Evolutionary conservation across 2,888 invertebrate genomes (phyloP), one percentile per base, ranked within the genome.

Genomic region (Thecocarcelia acutangulata): DNA sequence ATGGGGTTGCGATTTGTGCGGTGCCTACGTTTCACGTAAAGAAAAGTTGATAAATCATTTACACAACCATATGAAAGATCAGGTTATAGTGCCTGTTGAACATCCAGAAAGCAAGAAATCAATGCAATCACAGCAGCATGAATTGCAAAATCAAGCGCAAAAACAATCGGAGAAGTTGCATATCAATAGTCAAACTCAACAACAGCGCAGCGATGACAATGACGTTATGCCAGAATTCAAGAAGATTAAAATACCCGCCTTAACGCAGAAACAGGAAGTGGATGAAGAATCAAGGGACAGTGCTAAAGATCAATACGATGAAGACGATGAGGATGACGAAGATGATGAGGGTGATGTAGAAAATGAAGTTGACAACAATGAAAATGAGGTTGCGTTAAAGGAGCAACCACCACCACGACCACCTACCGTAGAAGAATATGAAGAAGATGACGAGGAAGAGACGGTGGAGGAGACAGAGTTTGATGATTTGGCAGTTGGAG

Each of bases 1-100:
- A 74, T 91, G 91, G 91, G 90, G 89, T 73, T 91, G 91, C 83
- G 91, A 91, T 70, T 86, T 91, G 56, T 91, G 91, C 73, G 90
- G 90, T 40, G 88, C 90, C 56, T 89, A 90, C 77, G 87, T 91
- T 66, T 90, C 91, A 28, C 88, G 91, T 44, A 91, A 90, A 61
- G 91, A 91, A 84, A 90, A 91, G 79, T 86, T 91, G 13, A 86
- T 91, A 59, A 90, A 91, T 85, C 91, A 91, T 82, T 89, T 91
- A 82, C 87, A 89, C 69, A 89, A 89, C 68, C 91, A 91, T 84
- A 87, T 91, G 69, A 90, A 89, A 72, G 90, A 90, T 77, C 85
- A 86, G 52, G 85, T 86, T 3, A 88, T 88, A 81, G 85, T 89
- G 50, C 87, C 88, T 0, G 86, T 87, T 56, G 85, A 85, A 52